Conservation (phyloP, 2,888 invertebrate genomes). For the Agriotes lineatus region DNA sequence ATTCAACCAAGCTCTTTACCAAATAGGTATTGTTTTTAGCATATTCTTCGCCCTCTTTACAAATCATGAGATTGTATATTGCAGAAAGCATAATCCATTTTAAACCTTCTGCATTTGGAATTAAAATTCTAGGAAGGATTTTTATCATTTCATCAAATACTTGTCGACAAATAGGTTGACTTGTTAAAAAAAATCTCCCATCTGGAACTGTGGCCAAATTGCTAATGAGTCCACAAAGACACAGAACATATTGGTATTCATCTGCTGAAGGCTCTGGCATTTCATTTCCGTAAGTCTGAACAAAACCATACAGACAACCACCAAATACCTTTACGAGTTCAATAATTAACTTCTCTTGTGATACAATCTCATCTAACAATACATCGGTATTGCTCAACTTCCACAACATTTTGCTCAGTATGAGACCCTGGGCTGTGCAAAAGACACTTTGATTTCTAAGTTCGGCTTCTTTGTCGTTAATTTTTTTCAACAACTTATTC, state of each 20-base stretch:
- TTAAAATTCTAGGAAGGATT: slow-evolving; percentile 12
- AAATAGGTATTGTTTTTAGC: slow-evolving; percentile 10
- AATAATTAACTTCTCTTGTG: slow-evolving; percentile 11
- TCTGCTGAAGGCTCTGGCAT: slow-evolving; percentile 25
- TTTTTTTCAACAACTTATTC: slow-evolving; percentile 6
- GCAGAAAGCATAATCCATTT: slow-evolving; percentile 29
- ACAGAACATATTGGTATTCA: slow-evolving; percentile 32
- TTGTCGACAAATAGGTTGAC: slow-evolving; percentile 11
- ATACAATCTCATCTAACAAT: slow-evolving; percentile 23
- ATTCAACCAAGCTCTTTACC: not conserved
- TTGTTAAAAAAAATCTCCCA: slow-evolving; percentile 33
- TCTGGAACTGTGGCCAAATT: slow-evolving; percentile 36
- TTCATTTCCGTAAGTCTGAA: slow-evolving; percentile 16
- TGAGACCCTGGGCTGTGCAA: slow-evolving; percentile 30
- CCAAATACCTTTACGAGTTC: slow-evolving; percentile 22
- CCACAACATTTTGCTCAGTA: slow-evolving; percentile 35
- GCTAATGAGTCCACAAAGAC: slow-evolving; percentile 26
- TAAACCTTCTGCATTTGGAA: slow-evolving; percentile 27
- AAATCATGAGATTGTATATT: slow-evolving; percentile 35
- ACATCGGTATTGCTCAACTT: slow-evolving; percentile 20
- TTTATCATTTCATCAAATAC: slow-evolving; percentile 29
- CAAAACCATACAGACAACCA: slow-evolving; percentile 27
- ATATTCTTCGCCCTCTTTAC: slow-evolving; percentile 25
- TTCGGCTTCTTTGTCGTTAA: slow-evolving; percentile 20
- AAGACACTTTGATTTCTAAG: slow-evolving; percentile 25